phyloP scores from a whole-genome alignment of 2,797 vertebrate genomes.

The Rhinophrynus dorsalis region DNA sequence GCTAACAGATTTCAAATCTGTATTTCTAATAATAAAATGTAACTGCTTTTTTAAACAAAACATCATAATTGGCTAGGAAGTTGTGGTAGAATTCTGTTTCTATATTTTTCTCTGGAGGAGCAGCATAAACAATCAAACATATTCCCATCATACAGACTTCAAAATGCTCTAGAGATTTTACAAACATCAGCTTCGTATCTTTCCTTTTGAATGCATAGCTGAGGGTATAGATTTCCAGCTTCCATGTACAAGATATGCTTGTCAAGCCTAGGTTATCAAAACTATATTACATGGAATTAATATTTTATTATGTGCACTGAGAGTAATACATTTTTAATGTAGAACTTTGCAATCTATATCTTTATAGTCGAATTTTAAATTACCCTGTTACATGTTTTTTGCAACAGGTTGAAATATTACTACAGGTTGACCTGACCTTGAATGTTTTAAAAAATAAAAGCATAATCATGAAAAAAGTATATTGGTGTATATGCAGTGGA shows the following conservation, averaged over 20 bases:
- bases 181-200: neutral
- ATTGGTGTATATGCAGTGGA: no score
- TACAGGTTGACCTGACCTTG: neutral
- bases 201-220: neutral
- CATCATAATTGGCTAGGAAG: no score
- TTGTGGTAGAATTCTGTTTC: no score
- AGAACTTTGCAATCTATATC: constrained; percentile 28
- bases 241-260: neutral
- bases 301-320: constrained; percentile 21
- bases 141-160: neutral
- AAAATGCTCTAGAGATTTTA: neutral
- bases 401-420: neutral
- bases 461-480: neutral
- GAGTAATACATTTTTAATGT: constrained; percentile 40
- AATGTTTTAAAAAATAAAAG: neutral
- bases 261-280: constrained; percentile 32
- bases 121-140: no score
- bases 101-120: no score
- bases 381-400: constrained; percentile 4
- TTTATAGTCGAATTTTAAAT: constrained; percentile 19
- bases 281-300: constrained; percentile 38
- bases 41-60: no score
- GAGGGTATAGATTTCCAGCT: neutral
- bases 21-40: no score
- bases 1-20: no score